phyloP scores from a whole-genome alignment of 2,797 vertebrate genomes.

The Ptychadena robeensis region DNA sequence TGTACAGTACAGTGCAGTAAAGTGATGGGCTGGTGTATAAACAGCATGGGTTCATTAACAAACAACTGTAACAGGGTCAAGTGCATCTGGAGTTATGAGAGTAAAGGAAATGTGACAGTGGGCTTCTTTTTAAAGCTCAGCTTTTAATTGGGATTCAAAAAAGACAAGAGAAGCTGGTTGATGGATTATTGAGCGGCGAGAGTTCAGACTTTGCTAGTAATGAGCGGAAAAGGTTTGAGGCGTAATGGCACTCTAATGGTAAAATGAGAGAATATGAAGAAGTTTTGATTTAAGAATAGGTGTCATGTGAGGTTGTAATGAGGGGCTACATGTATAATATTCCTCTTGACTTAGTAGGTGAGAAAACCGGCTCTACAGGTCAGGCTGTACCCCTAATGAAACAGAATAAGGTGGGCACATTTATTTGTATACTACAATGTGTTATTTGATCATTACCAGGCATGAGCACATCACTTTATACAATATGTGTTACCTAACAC shows the following conservation, averaged over 20 bases:
- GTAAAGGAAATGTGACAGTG: conserved; percentile 1
- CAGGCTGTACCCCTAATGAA: not conserved
- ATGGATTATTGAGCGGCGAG: conserved; percentile 38
- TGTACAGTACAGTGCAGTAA: not conserved
- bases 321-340: not conserved
- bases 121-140: not conserved
- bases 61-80: conserved; percentile 31
- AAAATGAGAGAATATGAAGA: not conserved
- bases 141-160: conserved; percentile 25
- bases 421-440: not conserved
- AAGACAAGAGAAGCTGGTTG: not conserved
- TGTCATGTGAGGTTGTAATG: conserved; percentile 9
- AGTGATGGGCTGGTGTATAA: not conserved
- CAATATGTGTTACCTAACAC: no score
- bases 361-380: not conserved
- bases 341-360: not conserved
- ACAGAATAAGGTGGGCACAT: not conserved
- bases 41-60: conserved; percentile 31
- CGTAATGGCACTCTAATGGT: conserved; percentile 6
- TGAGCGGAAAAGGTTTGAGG: conserved; percentile 31
- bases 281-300: conserved; percentile 2
- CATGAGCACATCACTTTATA: no score
- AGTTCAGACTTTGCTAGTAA: conserved; percentile 20
- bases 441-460: not conserved
- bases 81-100: conserved; percentile 16